Evolutionary conservation across 2,888 invertebrate genomes (phyloP), one percentile per base, ranked within the genome.

Genomic region (Entomobrya proxima): DNA sequence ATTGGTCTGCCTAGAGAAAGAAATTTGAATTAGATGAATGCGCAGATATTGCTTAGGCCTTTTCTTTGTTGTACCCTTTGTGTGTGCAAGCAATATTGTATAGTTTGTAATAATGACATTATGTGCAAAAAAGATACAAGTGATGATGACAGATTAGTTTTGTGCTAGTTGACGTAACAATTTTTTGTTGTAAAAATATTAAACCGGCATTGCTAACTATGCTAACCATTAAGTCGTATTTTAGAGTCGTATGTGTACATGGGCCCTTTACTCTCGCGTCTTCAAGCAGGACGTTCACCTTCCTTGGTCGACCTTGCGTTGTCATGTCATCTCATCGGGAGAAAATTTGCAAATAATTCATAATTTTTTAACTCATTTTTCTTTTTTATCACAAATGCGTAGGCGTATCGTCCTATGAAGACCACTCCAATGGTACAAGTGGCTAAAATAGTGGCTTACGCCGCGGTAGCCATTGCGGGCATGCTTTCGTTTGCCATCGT

Each of bases 381-480:
- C 2, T 64, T 67, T 80, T 40, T 37, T 7, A 30, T 32, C 44
- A 18, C 6, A n/a, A 74, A 4, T 52, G 21, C 52, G 15, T 93
- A 97, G 97, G 97, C 97, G 75, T 97, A 97, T 93, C 93, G 93
- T 90, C 93, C 93, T 1, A 74, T 80, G 87, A 88, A 87, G 85
- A 85, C 87, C 90, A 95, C 96, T 86, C 94, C 95, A 64, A 94
- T 96, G 75, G 96, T 97, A 87, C 96, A 97, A 93, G 96, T 97
- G 88, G 96, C 97, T 35, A 95, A 95, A 92, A 96, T 97, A 91
- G 95, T 95, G 21, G 97, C 96, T 64, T 93, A 95, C 89, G 97
- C 97, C 87, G 94, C 97, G 90, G 95, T 97, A 89, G 94, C 95
- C 0, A 95, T 96, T 85, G 95, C 96, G 44, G 94, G 96, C 90